phyloP scores from a whole-genome alignment of 2,797 vertebrate genomes.

The Delichon dasypus region DNA sequence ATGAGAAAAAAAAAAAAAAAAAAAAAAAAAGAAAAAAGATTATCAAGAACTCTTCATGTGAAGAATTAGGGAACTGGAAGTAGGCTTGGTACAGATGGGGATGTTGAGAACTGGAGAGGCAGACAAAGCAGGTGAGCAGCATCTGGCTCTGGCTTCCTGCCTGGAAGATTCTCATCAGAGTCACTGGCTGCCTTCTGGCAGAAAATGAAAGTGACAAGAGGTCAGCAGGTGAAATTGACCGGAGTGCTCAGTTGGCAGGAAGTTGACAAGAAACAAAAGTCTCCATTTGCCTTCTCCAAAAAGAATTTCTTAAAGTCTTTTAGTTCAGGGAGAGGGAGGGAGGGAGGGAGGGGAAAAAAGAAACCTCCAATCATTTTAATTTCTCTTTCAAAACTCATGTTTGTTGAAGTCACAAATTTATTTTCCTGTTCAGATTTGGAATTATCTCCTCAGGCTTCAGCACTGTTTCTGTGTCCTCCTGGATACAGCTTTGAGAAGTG shows the following conservation, averaged over 20 bases:
- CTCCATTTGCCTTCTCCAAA: not conserved
- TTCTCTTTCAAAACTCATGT: not conserved
- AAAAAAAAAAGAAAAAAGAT: not conserved
- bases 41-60: not conserved
- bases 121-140: slow-evolving; percentile 1
- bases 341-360: not conserved
- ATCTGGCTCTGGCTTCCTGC: slow-evolving; percentile 37
- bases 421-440: not conserved
- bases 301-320: not conserved
- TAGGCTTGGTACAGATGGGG: not conserved
- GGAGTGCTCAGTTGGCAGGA: not conserved
- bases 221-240: not conserved
- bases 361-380: accelerated
- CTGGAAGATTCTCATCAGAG: not conserved
- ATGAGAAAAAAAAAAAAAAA: not conserved
- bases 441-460: not conserved
- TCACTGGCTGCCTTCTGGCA: not conserved
- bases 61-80: not conserved
- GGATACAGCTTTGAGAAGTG: not conserved
- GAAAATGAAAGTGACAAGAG: slow-evolving; percentile 22
- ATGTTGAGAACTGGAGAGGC: not conserved
- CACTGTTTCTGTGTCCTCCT: not conserved
- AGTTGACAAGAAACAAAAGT: not conserved
- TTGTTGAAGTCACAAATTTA: not conserved
- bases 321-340: not conserved